Conservation (phyloP, 2,797 vertebrate species). For the Chaetodon trifasciatus region DNA sequence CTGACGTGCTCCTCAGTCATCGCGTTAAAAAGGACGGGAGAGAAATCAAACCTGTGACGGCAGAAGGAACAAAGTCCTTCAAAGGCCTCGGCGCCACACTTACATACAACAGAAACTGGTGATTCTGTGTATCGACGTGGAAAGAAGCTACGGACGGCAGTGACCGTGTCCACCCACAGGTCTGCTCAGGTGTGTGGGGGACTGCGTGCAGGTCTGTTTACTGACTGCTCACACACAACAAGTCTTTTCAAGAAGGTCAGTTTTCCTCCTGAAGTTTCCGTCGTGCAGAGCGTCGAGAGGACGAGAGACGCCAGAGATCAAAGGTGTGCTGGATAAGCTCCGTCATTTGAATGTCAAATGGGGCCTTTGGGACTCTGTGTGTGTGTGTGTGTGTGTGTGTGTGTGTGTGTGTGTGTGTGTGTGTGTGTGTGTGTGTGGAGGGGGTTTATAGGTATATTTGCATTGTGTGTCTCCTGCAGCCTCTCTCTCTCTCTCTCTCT, state of each 20-base stretch:
- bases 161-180: no score
- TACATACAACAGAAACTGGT: not conserved
- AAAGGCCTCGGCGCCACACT: not conserved
- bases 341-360: slow-evolving; percentile 98
- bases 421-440: slow-evolving; percentile 60
- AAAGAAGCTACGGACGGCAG: not conserved
- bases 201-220: not conserved
- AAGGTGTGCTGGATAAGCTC: slow-evolving; percentile 79
- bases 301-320: slow-evolving; percentile 47
- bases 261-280: not conserved
- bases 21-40: no score
- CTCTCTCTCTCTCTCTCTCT: no score
- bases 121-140: not conserved
- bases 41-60: not conserved
- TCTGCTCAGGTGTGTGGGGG: no score
- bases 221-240: not conserved
- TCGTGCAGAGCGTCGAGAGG: not conserved
- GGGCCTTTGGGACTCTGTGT: slow-evolving; percentile 78
- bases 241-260: slow-evolving; percentile 39
- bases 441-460: no score
- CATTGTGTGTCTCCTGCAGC: no score
- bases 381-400: slow-evolving; percentile 10
- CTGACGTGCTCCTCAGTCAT: no score
- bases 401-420: slow-evolving; percentile 61
- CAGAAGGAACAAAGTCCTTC: not conserved